Evolutionary conservation across 1,140 invertebrate genomes (phyloP).

Genomic region (Drosophila kanapiae): DNA sequence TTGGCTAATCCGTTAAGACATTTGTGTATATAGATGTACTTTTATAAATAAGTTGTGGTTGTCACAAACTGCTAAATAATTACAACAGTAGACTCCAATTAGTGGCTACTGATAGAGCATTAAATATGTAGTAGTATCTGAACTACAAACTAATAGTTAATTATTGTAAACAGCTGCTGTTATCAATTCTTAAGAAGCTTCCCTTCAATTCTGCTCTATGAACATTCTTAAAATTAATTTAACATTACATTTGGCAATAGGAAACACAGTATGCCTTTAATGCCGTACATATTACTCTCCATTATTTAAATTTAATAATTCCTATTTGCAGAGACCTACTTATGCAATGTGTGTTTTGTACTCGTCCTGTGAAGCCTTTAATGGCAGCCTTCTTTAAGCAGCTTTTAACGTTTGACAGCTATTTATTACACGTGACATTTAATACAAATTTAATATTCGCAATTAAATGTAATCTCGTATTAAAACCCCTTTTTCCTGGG

Average conservation of each 20-base stretch:
- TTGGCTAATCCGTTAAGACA: constrained; percentile 7
- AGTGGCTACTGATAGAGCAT: neutral
- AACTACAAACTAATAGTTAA: neutral
- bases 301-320: neutral
- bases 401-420: constrained; percentile 28
- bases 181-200: neutral
- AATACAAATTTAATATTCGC: constrained; percentile 52
- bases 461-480: constrained; percentile 47
- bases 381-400: constrained; percentile 15
- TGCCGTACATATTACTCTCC: neutral
- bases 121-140: neutral
- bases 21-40: neutral
- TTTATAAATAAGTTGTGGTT: neutral
- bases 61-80: neutral
- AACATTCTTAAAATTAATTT: neutral
- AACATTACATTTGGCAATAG: neutral
- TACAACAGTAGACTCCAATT: neutral
- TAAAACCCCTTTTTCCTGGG: constrained; percentile 27
- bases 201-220: neutral
- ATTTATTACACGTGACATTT: constrained; percentile 48
- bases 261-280: neutral
- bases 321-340: neutral
- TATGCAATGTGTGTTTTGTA: neutral
- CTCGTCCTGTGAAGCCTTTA: neutral
- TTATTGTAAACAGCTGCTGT: no score